Base-by-base conservation (phyloP, 2,797 vertebrate genomes). In the Diceros bicornis region DNA sequence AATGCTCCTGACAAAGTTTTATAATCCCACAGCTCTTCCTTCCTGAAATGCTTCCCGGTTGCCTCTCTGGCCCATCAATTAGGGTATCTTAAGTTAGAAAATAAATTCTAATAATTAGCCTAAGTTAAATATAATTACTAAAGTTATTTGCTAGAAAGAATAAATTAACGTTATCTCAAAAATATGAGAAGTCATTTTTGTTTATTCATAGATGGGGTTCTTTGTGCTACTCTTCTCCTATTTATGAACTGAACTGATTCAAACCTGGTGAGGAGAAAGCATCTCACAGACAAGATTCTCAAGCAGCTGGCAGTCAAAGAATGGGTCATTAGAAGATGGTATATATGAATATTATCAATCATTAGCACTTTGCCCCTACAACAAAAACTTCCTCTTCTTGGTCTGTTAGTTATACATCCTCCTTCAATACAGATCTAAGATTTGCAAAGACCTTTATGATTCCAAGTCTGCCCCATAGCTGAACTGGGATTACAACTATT, bases 61-160 rank as follows among this genome's bases (percentile, higher is more conserved):
- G 37, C 18, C 6, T 92, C 47, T 77, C 47, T 78, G 72, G 37
- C 18, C 6, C 83, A 21, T 20, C 11, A 71, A 17, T 44, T 41
- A 66, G 12, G 21, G 21, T 44, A 78, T 47, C 34, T 91, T 68
- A 82, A 68, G 21, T 62, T 21, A 95, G 34, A 96, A 84, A 92
- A 69, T 68, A 50, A 88, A 96, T 82, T 95, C 74, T 89, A 88
- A 92, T 29, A 87, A 47, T 32, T 87, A 74, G 72, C 21, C 77
- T 62, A 96, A 21, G 55, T 57, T 89, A 92, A 95, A 71, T 25
- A 16, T 1, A 94, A 87, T 93, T 55, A 83, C 16, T 82, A 64
- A 78, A 93, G 62, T 78, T 79, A 92, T 50, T 52, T 96, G 2
- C 7, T 55, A 25, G 18, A 86, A 94, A 78, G 34, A 84, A 52